phyloP scores from a whole-genome alignment of 2,113 vertebrate genomes.

The Caretta caretta region DNA sequence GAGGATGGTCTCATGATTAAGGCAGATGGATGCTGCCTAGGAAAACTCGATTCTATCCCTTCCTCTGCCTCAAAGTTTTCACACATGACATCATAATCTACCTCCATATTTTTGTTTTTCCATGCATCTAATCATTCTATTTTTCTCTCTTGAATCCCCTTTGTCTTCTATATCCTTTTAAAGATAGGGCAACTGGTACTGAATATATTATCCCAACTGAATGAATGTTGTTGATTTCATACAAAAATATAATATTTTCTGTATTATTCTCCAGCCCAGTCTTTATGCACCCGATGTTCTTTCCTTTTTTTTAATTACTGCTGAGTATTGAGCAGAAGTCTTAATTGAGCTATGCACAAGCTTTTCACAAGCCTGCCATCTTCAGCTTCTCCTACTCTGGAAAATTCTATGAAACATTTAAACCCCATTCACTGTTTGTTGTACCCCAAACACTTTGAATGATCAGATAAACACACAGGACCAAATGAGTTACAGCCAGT shows the following conservation, averaged over 20 bases:
- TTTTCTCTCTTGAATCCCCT: slow-evolving; percentile 29
- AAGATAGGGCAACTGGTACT: background rate
- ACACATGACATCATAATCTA: background rate
- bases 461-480: background rate
- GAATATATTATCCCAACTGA: background rate
- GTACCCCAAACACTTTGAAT: background rate
- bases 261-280: background rate
- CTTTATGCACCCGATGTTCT: background rate
- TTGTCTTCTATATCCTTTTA: slow-evolving; percentile 28
- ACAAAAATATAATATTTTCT: background rate
- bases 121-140: background rate
- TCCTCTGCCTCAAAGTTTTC: background rate
- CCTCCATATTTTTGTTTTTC: slow-evolving; percentile 4
- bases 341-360: background rate
- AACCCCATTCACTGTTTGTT: background rate
- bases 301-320: background rate
- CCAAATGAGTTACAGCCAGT: background rate
- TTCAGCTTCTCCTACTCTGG: background rate
- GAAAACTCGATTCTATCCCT: background rate
- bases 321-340: background rate
- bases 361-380: background rate
- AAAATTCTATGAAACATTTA: background rate
- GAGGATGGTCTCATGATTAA: background rate
- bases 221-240: background rate
- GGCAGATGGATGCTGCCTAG: background rate